Conservation (phyloP, 2,797 vertebrate genomes). For the Cossypha niveicapilla region DNA sequence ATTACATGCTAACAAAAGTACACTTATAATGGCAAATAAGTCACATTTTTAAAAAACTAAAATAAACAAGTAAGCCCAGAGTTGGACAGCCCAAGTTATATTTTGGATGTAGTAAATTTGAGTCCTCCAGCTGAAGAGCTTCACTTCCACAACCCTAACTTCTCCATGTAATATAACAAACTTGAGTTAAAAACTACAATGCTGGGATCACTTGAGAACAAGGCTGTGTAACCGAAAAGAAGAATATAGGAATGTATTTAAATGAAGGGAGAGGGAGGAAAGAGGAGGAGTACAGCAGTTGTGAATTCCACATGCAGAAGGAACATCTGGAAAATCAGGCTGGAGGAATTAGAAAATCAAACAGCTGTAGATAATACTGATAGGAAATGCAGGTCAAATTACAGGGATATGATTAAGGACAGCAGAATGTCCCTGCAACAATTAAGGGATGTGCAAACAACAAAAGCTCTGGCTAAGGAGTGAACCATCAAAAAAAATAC, state of each 20-base stretch:
- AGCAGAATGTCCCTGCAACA: conserved; percentile 57
- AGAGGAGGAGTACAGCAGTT: not conserved
- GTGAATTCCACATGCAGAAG: not conserved
- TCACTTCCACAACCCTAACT: not conserved
- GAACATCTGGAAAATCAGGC: conserved; percentile 49
- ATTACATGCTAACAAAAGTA: not conserved
- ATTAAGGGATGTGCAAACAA: conserved; percentile 55
- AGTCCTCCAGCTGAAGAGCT: not conserved
- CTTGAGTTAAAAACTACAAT: not conserved
- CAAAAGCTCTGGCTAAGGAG: conserved; percentile 14
- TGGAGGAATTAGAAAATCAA: conserved; percentile 44
- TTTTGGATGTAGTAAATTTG: not conserved
- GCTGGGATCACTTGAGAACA: not conserved
- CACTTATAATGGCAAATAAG: not conserved
- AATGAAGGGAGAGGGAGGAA: not conserved
- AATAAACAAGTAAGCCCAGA: not conserved
- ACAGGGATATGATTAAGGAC: conserved; percentile 61
- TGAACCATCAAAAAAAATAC: not conserved
- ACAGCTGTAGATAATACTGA: conserved; percentile 14
- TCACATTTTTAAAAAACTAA: not conserved
- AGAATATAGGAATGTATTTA: not conserved
- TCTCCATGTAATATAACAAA: not conserved
- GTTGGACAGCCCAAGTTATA: not conserved
- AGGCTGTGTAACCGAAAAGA: not conserved
- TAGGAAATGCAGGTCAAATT: conserved; percentile 56